Evolutionary conservation across 2,113 vertebrate species (phyloP).

Genomic region (Oreochromis niloticus): DNA sequence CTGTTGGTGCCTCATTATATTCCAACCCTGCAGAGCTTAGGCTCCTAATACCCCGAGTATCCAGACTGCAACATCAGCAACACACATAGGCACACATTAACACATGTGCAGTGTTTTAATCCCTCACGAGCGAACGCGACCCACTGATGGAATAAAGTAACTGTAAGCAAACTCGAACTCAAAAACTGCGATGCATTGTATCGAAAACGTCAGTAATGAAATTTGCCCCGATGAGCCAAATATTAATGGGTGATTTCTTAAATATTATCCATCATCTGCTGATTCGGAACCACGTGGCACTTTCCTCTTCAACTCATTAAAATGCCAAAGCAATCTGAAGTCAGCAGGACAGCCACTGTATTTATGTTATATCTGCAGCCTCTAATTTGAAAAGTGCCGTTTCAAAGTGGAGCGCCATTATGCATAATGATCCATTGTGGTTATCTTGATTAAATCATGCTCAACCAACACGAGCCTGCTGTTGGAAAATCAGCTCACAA

Average conservation of each 20-base stretch:
- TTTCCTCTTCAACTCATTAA: constrained; percentile 1
- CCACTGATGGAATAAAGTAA: background rate
- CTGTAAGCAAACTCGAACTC: background rate
- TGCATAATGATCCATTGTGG: constrained; percentile 32
- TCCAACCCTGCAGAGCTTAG: constrained; percentile 11
- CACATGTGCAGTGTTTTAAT: background rate
- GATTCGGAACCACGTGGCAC: background rate
- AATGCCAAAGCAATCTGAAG: background rate
- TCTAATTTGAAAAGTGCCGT: constrained; percentile 22
- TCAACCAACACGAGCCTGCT: background rate
- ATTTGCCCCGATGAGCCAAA: background rate
- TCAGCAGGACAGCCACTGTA: background rate
- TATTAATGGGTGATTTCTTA: background rate
- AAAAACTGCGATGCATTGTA: background rate
- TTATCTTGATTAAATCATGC: constrained; percentile 41
- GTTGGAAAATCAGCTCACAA: background rate
- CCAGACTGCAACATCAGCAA: constrained; percentile 4
- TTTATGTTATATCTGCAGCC: constrained; percentile 9
- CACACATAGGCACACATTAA: background rate
- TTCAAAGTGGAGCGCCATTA: constrained; percentile 15
- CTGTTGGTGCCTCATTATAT: constrained; percentile 49
- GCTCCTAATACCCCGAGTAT: background rate
- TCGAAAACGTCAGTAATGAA: background rate
- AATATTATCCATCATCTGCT: background rate
- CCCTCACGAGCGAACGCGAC: background rate